A percentile compares a stretch with the other conserved stretches of the same genome.
These are phyloP conservation scores for Drosophila sp. DNA, from an alignment of 1,140 invertebrate species.

Conservation along the genomic window DNA sequence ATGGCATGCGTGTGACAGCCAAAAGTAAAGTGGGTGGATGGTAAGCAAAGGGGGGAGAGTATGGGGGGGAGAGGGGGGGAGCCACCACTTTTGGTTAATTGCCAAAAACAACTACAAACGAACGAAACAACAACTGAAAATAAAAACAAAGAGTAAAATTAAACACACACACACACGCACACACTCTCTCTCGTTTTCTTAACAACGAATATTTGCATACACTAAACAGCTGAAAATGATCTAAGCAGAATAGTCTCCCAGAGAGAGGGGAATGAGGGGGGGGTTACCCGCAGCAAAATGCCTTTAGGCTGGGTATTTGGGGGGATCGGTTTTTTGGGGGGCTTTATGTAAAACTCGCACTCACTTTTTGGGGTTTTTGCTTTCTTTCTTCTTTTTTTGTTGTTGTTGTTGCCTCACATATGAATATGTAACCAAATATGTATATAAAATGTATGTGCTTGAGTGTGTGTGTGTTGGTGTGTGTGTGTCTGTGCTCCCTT, in stretches of 20 bases:
- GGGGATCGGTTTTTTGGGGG: conserved; percentile 1
- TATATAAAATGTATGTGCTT: conserved; percentile 29
- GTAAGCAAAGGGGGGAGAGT: not conserved
- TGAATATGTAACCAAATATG: conserved; percentile 62
- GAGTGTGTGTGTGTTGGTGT: conserved; percentile 4
- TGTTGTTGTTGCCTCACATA: conserved; percentile 31
- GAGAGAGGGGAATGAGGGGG: not conserved
- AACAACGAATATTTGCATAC: not conserved
- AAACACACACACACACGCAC: not conserved
- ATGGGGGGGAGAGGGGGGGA: conserved; percentile 13
- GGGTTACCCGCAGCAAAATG: not conserved
- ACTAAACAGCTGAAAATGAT: not conserved
- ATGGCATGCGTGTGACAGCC: conserved; percentile 51
- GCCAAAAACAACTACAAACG: conserved; percentile 72
- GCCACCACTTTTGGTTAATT: conserved; percentile 74
- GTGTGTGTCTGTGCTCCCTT: conserved; percentile 38
- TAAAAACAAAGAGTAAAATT: conserved; percentile 3
- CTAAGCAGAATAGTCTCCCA: too few species aligned
- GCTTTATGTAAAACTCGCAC: conserved; percentile 49
- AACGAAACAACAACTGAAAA: conserved; percentile 8
- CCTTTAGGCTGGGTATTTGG: not conserved
- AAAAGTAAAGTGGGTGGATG: not conserved
- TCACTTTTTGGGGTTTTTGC: not conserved
- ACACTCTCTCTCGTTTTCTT: not conserved
- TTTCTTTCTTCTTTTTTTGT: not conserved